Percentiles rank a stretch among this genome's conserved stretches.
Conservation (phyloP, 2,888 invertebrate species). For the Asteroscopus sphinx region DNA sequence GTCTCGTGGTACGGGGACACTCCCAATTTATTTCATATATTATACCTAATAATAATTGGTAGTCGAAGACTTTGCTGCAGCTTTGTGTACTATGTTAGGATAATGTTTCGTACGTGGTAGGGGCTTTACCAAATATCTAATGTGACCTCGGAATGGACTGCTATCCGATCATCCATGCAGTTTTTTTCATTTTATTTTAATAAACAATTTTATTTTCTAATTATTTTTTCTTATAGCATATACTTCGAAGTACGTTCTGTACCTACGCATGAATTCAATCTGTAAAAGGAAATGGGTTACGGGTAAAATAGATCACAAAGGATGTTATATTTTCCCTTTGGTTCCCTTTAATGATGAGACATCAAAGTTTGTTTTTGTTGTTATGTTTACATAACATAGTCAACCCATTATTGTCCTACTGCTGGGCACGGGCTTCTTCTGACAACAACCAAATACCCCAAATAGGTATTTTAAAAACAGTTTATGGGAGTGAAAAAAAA, state of each 20-base stretch:
- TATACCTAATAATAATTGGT: constrained; percentile 51
- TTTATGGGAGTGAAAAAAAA: too few species aligned
- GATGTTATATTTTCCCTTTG: background rate
- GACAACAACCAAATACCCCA: too few species aligned
- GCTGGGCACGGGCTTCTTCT: too few species aligned
- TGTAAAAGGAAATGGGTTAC: constrained; percentile 33
- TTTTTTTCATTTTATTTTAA: constrained; percentile 8
- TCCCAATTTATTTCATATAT: constrained; percentile 64
- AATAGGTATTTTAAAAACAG: too few species aligned
- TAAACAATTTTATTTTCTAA: constrained; percentile 2
- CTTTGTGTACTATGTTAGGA: constrained; percentile 11
- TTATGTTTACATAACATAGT: too few species aligned
- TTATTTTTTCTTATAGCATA: background rate
- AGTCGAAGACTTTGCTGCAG: constrained; percentile 16
- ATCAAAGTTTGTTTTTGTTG: too few species aligned
- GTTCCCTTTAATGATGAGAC: too few species aligned
- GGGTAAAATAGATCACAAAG: constrained; percentile 22
- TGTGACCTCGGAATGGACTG: background rate
- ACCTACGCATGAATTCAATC: constrained; percentile 17
- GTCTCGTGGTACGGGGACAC: constrained; percentile 72
- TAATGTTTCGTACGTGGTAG: constrained; percentile 25
- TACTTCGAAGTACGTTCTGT: constrained; percentile 1
- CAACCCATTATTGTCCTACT: too few species aligned
- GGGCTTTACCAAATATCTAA: constrained; percentile 15
- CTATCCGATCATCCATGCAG: background rate